A percentile compares a stretch with the other conserved stretches of the same genome.
phyloP scores from a whole-genome alignment of 92 coral and sea anemone species.

The Zoanthus sociatus region DNA sequence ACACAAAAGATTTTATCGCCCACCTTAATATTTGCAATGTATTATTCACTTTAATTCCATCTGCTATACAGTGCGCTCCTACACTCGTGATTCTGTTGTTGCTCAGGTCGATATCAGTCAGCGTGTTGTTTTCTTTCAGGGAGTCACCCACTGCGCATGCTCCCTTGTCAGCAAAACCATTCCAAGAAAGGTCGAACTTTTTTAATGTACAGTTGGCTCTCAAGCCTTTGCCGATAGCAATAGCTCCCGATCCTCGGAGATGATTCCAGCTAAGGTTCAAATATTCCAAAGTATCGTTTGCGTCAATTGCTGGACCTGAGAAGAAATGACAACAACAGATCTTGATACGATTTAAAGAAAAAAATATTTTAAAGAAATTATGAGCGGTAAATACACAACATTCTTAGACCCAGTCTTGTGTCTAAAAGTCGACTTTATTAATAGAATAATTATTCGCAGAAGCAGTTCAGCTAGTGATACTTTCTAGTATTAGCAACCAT shows the following conservation, averaged over 20 bases:
- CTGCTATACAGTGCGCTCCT: slow-evolving; percentile 80
- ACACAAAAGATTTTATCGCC: neutral
- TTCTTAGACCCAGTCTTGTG: too few relatives aligned
- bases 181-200: slow-evolving; percentile 87
- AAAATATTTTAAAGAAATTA: too few relatives aligned
- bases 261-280: slow-evolving; percentile 96
- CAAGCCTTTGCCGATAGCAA: slow-evolving; percentile 87
- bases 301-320: slow-evolving; percentile 86
- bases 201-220: slow-evolving; percentile 82
- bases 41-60: slow-evolving; percentile 81
- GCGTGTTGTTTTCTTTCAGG: slow-evolving; percentile 83
- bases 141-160: slow-evolving; percentile 95
- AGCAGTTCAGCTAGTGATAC: too few relatives aligned
- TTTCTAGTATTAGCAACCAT: too few relatives aligned
- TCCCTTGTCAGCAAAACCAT: slow-evolving; percentile 94
- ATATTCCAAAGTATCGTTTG: slow-evolving; percentile 79
- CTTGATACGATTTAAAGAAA: neutral
- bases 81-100: slow-evolving; percentile 86
- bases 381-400: too few relatives aligned
- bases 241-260: slow-evolving; percentile 89
- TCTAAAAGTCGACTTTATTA: too few relatives aligned
- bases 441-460: too few relatives aligned
- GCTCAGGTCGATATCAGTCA: slow-evolving; percentile 79
- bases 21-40: slow-evolving; percentile 85
- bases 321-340: neutral